phyloP scores from a whole-genome alignment of 2,888 invertebrate genomes.

The Abrostola triplasia region DNA sequence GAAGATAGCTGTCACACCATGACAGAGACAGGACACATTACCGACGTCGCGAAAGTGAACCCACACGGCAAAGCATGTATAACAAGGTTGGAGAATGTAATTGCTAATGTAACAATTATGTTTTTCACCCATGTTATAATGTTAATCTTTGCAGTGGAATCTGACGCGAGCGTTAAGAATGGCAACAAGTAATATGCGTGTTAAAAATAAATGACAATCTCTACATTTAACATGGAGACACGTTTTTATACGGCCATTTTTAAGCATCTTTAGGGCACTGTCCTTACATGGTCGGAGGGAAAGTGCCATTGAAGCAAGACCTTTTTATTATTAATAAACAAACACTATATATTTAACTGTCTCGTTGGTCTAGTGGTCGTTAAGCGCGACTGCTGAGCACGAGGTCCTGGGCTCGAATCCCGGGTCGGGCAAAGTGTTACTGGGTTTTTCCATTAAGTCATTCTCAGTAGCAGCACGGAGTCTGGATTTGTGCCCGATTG shows the following conservation, averaged over 20 bases:
- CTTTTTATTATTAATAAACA: too few relatives aligned
- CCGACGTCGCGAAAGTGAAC: slow-evolving; percentile 4
- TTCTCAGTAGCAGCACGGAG: too few relatives aligned
- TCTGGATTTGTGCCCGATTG: too few relatives aligned
- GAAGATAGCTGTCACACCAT: neutral
- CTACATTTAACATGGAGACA: neutral
- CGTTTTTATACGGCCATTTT: neutral
- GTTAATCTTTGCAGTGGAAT: neutral
- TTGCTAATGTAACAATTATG: neutral
- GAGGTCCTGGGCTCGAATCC: too few relatives aligned
- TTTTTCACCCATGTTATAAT: neutral
- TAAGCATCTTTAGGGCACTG: neutral
- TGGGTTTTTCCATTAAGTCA: too few relatives aligned
- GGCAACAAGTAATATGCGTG: neutral
- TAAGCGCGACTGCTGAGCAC: too few relatives aligned
- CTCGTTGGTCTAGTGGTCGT: too few relatives aligned
- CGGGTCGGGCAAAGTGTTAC: too few relatives aligned
- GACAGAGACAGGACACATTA: neutral
- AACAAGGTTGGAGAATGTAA: neutral
- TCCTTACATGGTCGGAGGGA: too few relatives aligned
- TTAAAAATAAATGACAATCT: neutral
- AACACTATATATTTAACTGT: too few relatives aligned
- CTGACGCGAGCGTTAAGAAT: neutral
- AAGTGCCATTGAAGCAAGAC: too few relatives aligned
- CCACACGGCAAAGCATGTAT: neutral